These are phyloP conservation scores for Coptodon rendalli DNA, from an alignment of 2,113 vertebrate species.

Conservation along the genomic window DNA sequence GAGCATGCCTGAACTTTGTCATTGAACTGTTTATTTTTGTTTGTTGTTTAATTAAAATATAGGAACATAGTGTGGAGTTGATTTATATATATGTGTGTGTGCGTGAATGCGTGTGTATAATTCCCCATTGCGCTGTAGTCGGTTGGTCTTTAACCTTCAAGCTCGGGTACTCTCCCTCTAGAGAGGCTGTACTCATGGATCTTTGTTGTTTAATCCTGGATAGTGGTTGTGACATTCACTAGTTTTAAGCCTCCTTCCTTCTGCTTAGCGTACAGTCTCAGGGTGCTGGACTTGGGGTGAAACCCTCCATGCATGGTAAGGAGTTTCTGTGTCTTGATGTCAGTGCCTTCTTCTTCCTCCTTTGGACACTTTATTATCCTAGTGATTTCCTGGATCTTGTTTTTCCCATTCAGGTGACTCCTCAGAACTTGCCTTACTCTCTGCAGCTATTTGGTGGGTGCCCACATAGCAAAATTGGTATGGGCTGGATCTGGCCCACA, in stretches of 20 bases:
- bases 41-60: background rate
- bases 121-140: background rate
- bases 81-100: background rate
- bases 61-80: background rate
- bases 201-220: background rate
- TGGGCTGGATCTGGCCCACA: background rate
- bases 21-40: background rate
- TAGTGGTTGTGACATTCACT: background rate
- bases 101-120: background rate
- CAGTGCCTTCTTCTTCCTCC: background rate
- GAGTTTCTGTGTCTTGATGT: background rate
- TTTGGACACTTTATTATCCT: background rate
- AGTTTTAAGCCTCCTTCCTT: background rate
- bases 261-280: background rate
- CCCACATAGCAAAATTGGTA: background rate
- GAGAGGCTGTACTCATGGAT: background rate
- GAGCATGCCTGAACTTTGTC: background rate
- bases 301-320: background rate
- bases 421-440: background rate
- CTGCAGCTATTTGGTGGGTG: background rate
- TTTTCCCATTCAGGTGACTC: background rate
- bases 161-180: background rate
- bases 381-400: background rate
- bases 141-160: background rate
- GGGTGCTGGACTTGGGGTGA: background rate